Base-by-base conservation (phyloP, 2,797 vertebrate species). In the Atherinosoma microstoma region DNA sequence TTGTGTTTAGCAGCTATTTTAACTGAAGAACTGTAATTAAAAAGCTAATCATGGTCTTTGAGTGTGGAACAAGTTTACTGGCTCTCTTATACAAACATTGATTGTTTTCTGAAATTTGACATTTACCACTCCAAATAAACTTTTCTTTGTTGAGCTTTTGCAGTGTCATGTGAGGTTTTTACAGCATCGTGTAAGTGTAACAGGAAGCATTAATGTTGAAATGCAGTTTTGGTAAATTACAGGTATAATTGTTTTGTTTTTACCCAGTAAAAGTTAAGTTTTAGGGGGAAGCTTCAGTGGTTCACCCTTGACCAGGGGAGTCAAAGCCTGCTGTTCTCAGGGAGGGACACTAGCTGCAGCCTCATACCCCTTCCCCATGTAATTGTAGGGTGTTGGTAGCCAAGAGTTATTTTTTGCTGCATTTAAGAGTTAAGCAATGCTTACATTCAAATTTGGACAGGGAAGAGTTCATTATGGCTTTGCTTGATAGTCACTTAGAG, bases 361-460 rank as follows among this genome's bases (percentile, higher is more conserved):
- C 67, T 84, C 70, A 51, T 73, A 63, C 88, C 90, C 88, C 85
- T 74, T 85, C 87, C 81, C 54, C 80, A 56, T 87, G 67, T 93
- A 93, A 93, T 93, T 92, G 70, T 54, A 90, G 88, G 91, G 70
- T 91, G 56, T 58, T 35, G 72, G 82, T 87, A 84, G 86, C 87
- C 91, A 77, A 59, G 74, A 85, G 88, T 86, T 93, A 93, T 93
- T 93, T 91, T 90, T 78, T 82, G 77, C 85, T 64, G 13, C 86
- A 84, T 90, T 84, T 83, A 90, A 87, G 82, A 86, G 74, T 75
- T 72, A 42, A 88, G 79, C 45, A 78, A 75, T 73, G 79, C 80
- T 65, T 70, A 40, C 32, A 70, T 76, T 84, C 84, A 76, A 72
- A 82, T 80, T 82, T 83, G 64, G 72, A 87, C 61, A 59, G 64